phyloP scores from a whole-genome alignment of 2,888 invertebrate genomes.

The Morpho helenor region DNA sequence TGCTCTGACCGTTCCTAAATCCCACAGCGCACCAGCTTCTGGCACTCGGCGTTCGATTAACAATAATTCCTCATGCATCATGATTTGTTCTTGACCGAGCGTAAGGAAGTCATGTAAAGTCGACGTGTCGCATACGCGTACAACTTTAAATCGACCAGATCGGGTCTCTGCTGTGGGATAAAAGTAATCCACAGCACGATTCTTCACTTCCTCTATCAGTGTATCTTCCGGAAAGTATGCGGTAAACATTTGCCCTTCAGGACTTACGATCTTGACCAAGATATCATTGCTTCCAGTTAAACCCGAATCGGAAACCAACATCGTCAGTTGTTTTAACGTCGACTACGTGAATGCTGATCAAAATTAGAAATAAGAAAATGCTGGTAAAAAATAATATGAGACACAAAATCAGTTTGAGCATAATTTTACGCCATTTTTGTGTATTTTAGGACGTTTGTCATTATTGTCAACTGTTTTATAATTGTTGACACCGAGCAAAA shows the following conservation, averaged over 20 bases:
- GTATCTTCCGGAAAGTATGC: conserved; percentile 59
- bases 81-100: conserved; percentile 56
- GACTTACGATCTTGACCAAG: conserved; percentile 59
- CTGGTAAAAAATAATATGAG: conserved; percentile 46
- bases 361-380: conserved; percentile 40
- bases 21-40: conserved; percentile 64
- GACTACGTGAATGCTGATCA: conserved; percentile 35
- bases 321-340: conserved; percentile 31
- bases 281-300: conserved; percentile 44
- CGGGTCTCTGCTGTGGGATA: conserved; percentile 63
- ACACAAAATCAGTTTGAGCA: conserved; percentile 49
- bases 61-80: conserved; percentile 58
- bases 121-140: conserved; percentile 55
- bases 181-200: conserved; percentile 58
- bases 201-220: conserved; percentile 63
- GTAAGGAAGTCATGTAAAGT: conserved; percentile 66
- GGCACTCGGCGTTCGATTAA: conserved; percentile 58
- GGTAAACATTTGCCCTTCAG: conserved; percentile 58
- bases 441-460: too few relatives aligned
- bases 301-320: conserved; percentile 60
- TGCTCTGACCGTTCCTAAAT: conserved; percentile 61
- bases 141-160: conserved; percentile 56
- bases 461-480: too few relatives aligned
- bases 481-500: too few relatives aligned
- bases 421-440: conserved; percentile 37